Evolutionary conservation across 1,140 invertebrate species (phyloP).

Genomic region (Melitaea cinxia): DNA sequence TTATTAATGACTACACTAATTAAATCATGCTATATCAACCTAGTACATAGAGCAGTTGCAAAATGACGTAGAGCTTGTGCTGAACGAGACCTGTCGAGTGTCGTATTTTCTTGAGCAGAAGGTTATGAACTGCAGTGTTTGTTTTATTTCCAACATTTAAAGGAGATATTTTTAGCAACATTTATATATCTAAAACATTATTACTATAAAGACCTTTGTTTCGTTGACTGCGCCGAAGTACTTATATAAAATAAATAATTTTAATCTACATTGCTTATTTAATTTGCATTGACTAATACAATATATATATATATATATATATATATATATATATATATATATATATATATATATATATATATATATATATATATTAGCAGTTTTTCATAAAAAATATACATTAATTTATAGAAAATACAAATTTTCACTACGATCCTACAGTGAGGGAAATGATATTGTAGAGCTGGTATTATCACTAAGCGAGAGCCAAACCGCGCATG

Average conservation of each 20-base stretch:
- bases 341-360: too few relatives aligned
- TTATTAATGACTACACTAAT: constrained; percentile 4
- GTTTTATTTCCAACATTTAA: constrained; percentile 23
- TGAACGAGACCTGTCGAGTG: constrained; percentile 56
- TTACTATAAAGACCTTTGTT: too few relatives aligned
- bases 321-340: background rate
- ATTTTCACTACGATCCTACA: background rate
- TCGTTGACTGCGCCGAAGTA: too few relatives aligned
- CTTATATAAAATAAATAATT: too few relatives aligned
- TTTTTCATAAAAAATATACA: too few relatives aligned
- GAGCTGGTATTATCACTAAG: constrained; percentile 61
- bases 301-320: background rate
- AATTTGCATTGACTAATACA: too few relatives aligned
- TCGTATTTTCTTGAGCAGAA: constrained; percentile 55
- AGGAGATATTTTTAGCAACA: constrained; percentile 1
- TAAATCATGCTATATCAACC: too few relatives aligned
- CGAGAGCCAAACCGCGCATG: constrained; percentile 73
- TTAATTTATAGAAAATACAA: background rate
- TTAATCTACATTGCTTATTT: too few relatives aligned
- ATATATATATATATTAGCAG: too few relatives aligned
- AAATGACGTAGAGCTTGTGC: constrained; percentile 52
- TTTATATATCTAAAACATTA: background rate
- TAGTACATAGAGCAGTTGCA: constrained; percentile 42
- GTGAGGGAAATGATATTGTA: constrained; percentile 42
- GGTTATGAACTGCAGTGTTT: constrained; percentile 46